A percentile compares a stretch with the other conserved stretches of the same genome.
Conservation (phyloP, 2,113 vertebrate species). For the Eublepharis macularius region DNA sequence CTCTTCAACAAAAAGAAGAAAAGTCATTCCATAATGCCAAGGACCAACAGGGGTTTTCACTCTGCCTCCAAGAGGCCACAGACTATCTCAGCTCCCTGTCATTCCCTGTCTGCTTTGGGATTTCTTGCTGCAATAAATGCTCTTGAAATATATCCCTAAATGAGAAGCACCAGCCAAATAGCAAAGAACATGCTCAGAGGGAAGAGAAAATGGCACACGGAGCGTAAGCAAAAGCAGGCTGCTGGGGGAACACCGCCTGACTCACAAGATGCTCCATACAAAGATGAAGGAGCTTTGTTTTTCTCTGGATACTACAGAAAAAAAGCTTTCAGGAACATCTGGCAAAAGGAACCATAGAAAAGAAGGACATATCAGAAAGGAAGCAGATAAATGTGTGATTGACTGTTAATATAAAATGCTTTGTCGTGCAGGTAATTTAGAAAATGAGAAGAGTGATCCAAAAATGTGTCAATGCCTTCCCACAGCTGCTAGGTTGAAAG, state of each 20-base stretch:
- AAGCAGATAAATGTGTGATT: too few relatives aligned
- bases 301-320: not conserved
- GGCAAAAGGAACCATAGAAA: not conserved
- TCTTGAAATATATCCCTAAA: not conserved
- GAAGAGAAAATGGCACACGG: not conserved
- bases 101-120: not conserved
- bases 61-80: not conserved
- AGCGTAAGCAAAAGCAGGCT: not conserved
- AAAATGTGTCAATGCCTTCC: not conserved
- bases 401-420: too few relatives aligned
- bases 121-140: not conserved
- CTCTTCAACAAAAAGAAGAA: too few relatives aligned
- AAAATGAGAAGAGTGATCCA: not conserved
- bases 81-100: not conserved
- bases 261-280: rapidly evolving
- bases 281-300: not conserved
- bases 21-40: too few relatives aligned
- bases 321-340: not conserved
- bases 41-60: too few relatives aligned
- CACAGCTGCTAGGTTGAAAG: too few relatives aligned
- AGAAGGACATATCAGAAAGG: not conserved
- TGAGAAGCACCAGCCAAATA: not conserved
- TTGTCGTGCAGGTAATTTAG: not conserved
- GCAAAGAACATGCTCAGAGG: not conserved
- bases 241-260: not conserved